phyloP scores from a whole-genome alignment of 2,113 vertebrate species.

The Anarrhichthys ocellatus region DNA sequence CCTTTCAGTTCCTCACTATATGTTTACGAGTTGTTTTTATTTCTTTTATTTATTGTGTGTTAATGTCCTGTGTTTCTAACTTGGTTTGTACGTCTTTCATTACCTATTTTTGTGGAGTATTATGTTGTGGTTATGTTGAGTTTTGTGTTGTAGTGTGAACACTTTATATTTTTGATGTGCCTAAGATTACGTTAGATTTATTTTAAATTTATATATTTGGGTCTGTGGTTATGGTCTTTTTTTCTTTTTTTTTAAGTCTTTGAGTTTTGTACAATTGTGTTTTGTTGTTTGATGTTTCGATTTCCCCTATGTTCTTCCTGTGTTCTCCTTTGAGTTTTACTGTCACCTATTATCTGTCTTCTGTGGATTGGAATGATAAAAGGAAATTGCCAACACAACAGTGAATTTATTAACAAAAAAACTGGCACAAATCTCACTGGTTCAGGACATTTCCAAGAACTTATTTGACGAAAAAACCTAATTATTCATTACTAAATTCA shows the following conservation, averaged over 20 bases:
- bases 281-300: conserved; percentile 51
- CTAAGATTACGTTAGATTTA: conserved; percentile 33
- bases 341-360: conserved; percentile 15
- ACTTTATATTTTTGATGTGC: conserved; percentile 22
- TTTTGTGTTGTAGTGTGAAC: conserved; percentile 37
- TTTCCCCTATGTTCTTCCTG: conserved; percentile 57
- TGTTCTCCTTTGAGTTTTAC: conserved; percentile 57
- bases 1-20: conserved; percentile 8
- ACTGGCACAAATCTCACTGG: conserved; percentile 36
- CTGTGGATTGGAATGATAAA: conserved; percentile 34
- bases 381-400: conserved; percentile 26
- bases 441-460: conserved; percentile 28
- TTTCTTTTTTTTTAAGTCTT: conserved; percentile 33
- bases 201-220: conserved; percentile 45
- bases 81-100: conserved; percentile 24
- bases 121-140: conserved; percentile 24
- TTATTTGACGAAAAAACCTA: not conserved
- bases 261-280: conserved; percentile 52
- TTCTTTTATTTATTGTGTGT: conserved; percentile 13
- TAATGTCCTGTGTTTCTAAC: conserved; percentile 41
- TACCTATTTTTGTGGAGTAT: conserved; percentile 43
- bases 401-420: not conserved
- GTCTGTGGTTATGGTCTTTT: conserved; percentile 24
- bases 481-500: not conserved
- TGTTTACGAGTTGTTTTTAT: conserved; percentile 14